These are phyloP conservation scores for Anoplius nigerrimus DNA, from an alignment of 2,888 invertebrate genomes.

Conservation along the genomic window DNA sequence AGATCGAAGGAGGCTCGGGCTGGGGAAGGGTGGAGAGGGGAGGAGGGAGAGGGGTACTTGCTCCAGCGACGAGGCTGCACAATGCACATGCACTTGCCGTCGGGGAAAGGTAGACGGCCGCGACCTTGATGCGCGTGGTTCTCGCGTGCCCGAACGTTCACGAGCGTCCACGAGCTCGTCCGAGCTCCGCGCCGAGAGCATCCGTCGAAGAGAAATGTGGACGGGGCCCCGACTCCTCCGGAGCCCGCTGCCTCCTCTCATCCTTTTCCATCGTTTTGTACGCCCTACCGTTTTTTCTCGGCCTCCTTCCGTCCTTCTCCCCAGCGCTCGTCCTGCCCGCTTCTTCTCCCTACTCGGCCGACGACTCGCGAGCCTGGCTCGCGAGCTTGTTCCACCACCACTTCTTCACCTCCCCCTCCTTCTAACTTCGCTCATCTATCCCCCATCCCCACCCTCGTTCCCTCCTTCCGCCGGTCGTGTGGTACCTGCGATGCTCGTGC, in stretches of 20 bases:
- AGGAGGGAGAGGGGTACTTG: constrained; percentile 40
- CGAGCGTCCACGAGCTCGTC: constrained; percentile 49
- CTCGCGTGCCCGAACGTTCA: constrained; percentile 68
- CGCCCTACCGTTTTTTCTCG: constrained; percentile 7
- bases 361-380: too few species aligned
- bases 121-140: constrained; percentile 73
- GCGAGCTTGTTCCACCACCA: too few species aligned
- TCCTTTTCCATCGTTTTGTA: constrained; percentile 7
- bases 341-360: too few species aligned
- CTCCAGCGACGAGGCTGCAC: constrained; percentile 49
- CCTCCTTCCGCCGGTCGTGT: constrained; percentile 22
- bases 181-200: constrained; percentile 38
- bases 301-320: constrained; percentile 15
- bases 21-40: constrained; percentile 11
- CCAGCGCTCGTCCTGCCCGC: constrained; percentile 11
- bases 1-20: constrained; percentile 4
- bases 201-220: constrained; percentile 41
- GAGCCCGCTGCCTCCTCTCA: constrained; percentile 14
- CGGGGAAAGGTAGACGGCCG: constrained; percentile 67
- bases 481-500: constrained; percentile 28
- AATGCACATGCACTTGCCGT: constrained; percentile 63
- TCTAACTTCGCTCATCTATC: not conserved
- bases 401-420: too few species aligned
- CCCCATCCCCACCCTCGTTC: constrained; percentile 7
- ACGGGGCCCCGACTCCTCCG: constrained; percentile 42